Evolutionary conservation across 2,797 vertebrate genomes (phyloP).

Genomic region (Tenualosa ilisha): DNA sequence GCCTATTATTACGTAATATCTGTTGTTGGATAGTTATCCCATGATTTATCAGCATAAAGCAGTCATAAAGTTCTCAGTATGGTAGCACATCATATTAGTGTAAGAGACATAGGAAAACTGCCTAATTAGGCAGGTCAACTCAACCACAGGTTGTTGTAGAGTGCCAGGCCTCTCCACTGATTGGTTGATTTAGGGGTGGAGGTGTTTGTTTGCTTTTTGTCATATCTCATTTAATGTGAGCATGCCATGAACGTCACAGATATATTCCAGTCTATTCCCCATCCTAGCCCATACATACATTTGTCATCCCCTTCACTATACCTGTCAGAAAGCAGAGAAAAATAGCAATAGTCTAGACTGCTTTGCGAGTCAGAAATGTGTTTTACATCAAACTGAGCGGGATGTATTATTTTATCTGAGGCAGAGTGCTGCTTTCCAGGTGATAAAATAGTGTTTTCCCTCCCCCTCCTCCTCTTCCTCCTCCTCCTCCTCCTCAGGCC

Average conservation of each 20-base stretch:
- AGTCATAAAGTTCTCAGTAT: too few relatives aligned
- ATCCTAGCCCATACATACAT: background rate
- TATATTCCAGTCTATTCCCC: background rate
- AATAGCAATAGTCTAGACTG: slow-evolving; percentile 12
- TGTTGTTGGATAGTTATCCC: too few relatives aligned
- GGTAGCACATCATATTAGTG: too few relatives aligned
- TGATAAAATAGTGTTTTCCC: background rate
- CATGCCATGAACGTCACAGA: background rate
- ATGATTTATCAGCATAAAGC: too few relatives aligned
- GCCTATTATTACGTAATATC: too few relatives aligned
- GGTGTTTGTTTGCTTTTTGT: background rate
- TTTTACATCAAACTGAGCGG: slow-evolving; percentile 6
- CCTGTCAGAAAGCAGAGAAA: background rate
- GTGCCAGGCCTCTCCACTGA: background rate
- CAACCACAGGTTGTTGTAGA: background rate
- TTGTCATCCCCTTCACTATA: background rate
- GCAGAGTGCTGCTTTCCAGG: background rate
- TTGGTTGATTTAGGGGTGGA: background rate
- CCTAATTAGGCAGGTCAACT: background rate
- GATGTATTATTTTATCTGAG: slow-evolving; percentile 21
- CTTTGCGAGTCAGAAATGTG: background rate
- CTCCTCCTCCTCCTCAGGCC: background rate
- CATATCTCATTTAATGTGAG: background rate
- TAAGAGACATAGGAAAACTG: background rate
- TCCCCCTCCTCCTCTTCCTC: background rate